phyloP scores from a whole-genome alignment of 1,140 invertebrate genomes.

The Hylyphantes graminicola region DNA sequence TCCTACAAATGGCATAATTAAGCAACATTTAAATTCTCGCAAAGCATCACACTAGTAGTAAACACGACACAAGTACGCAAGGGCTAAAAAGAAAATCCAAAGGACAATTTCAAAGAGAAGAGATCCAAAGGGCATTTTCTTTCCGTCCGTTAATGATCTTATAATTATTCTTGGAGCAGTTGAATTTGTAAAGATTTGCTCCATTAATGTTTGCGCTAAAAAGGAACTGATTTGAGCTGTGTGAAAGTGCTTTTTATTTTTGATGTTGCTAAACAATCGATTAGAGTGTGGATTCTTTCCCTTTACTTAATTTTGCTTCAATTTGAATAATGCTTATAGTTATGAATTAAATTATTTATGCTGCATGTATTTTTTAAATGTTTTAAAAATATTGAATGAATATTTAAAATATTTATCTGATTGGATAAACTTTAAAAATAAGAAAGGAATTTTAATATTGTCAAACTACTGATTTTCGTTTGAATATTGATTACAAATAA shows the following conservation, averaged over 20 bases:
- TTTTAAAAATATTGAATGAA: too few species aligned
- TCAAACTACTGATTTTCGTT: too few species aligned
- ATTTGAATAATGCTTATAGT: too few species aligned
- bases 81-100: background rate
- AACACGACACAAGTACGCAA: background rate
- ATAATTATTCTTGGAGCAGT: constrained; percentile 22
- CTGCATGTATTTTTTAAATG: too few species aligned
- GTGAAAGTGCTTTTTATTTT: constrained; percentile 7
- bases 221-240: background rate
- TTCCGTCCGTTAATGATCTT: constrained; percentile 20
- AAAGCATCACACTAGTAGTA: background rate
- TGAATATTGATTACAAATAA: too few species aligned
- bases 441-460: too few species aligned
- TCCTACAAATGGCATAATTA: constrained; percentile 2
- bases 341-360: too few species aligned
- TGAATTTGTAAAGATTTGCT: constrained; percentile 15
- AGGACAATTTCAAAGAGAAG: background rate
- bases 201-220: constrained; percentile 15
- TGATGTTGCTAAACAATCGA: background rate
- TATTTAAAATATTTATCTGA: too few species aligned
- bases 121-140: constrained; percentile 19
- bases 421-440: too few species aligned
- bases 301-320: too few species aligned
- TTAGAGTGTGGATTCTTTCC: too few species aligned
- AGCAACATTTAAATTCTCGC: background rate